These are phyloP conservation scores for Tapera naevia DNA, from an alignment of 2,797 vertebrate genomes.

Conservation along the genomic window DNA sequence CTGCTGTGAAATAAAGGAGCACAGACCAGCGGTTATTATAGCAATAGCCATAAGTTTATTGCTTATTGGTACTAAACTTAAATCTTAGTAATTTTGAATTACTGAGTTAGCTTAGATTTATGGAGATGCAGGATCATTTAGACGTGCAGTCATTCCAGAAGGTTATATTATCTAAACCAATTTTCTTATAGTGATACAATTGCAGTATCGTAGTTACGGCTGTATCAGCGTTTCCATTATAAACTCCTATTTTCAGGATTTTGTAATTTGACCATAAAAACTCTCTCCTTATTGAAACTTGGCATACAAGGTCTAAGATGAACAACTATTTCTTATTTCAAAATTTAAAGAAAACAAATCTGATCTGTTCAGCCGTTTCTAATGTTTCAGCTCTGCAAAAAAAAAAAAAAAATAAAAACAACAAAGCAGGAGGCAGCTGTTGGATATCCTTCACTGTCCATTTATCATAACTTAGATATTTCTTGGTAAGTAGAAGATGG, in stretches of 20 bases:
- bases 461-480: not conserved
- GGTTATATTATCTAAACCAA: slow-evolving; percentile 81
- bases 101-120: slow-evolving; percentile 84
- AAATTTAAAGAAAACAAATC: slow-evolving; percentile 12
- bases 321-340: not conserved
- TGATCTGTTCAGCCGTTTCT: slow-evolving; percentile 9
- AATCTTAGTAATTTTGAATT: slow-evolving; percentile 82
- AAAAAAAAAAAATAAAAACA: not conserved
- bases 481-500: not conserved
- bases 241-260: slow-evolving; percentile 76
- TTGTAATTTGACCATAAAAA: slow-evolving; percentile 82
- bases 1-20: slow-evolving; percentile 76
- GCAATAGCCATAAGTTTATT: slow-evolving; percentile 81
- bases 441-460: not conserved
- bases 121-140: slow-evolving; percentile 76
- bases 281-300: slow-evolving; percentile 74
- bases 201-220: slow-evolving; percentile 75
- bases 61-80: slow-evolving; percentile 81
- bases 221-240: slow-evolving; percentile 79
- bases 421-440: not conserved
- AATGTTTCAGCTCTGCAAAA: not conserved
- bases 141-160: slow-evolving; percentile 78
- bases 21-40: slow-evolving; percentile 74
- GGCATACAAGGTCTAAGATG: slow-evolving; percentile 60
- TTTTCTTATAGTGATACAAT: slow-evolving; percentile 77